phyloP scores from a whole-genome alignment of 1,140 invertebrate species.

The Drosophila arizonae region DNA sequence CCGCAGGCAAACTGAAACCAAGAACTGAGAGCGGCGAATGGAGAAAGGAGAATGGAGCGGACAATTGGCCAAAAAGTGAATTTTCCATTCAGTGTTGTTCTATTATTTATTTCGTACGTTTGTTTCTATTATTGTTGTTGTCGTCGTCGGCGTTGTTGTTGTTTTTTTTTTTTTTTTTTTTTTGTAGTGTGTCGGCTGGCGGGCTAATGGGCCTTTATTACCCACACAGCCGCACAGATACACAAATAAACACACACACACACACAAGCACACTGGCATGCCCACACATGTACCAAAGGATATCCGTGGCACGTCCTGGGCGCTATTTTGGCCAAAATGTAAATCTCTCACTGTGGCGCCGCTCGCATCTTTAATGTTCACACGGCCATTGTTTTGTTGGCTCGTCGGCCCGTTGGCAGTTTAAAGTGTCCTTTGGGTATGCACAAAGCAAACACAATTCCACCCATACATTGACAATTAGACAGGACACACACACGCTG shows the following conservation, averaged over 20 bases:
- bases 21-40: background rate
- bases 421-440: conserved; percentile 72
- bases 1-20: conserved; percentile 21
- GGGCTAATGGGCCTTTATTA: conserved; percentile 63
- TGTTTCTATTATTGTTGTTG: conserved; percentile 26
- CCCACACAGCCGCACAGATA: conserved; percentile 22
- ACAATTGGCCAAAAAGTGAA: conserved; percentile 68
- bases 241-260: conserved; percentile 8
- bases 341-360: conserved; percentile 50
- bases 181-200: conserved; percentile 42
- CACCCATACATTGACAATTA: conserved; percentile 63
- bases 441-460: conserved; percentile 46
- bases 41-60: background rate
- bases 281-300: conserved; percentile 4
- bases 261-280: conserved; percentile 6
- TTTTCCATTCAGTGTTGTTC: conserved; percentile 70
- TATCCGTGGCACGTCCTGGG: conserved; percentile 25
- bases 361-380: conserved; percentile 64
- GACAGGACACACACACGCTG: conserved; percentile 35
- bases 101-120: conserved; percentile 74
- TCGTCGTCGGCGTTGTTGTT: conserved; percentile 5
- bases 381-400: conserved; percentile 35
- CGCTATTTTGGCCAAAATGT: conserved; percentile 53
- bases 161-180: conserved; percentile 6
- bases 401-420: conserved; percentile 50